These are phyloP conservation scores for Malurus cyaneus DNA, from an alignment of 2,113 vertebrate species.

Conservation along the genomic window DNA sequence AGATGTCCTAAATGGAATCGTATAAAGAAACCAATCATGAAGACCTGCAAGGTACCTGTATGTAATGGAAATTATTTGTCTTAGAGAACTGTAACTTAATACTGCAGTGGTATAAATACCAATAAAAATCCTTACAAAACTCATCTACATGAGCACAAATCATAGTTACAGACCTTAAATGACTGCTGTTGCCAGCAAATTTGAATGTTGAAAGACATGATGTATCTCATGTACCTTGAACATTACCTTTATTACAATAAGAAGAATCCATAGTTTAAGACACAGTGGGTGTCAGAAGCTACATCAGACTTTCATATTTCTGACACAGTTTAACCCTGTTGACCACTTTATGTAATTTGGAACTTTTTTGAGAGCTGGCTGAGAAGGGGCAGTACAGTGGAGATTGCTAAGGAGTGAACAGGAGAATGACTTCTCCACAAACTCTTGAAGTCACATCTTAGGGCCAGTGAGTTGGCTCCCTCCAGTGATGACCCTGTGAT, in stretches of 20 bases:
- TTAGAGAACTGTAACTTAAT: not conserved
- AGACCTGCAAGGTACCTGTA: not conserved
- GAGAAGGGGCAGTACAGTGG: not conserved
- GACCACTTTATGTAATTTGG: not conserved
- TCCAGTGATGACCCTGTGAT: fast-evolving
- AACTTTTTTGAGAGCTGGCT: not conserved
- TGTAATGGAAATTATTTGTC: not conserved
- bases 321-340: not conserved
- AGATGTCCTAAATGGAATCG: not conserved
- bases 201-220: not conserved
- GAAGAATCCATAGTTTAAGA: not conserved
- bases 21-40: not conserved
- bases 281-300: not conserved
- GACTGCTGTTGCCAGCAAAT: not conserved
- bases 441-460: not conserved
- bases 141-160: not conserved
- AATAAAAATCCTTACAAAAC: not conserved
- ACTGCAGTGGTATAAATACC: not conserved
- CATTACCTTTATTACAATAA: not conserved
- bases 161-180: not conserved
- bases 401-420: fast-evolving
- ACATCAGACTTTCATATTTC: not conserved
- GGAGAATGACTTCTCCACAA: not conserved
- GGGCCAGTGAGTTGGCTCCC: not conserved
- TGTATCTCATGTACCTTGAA: not conserved